Base-by-base conservation (phyloP, 2,888 invertebrate species). In the Steinernema scapterisci region DNA sequence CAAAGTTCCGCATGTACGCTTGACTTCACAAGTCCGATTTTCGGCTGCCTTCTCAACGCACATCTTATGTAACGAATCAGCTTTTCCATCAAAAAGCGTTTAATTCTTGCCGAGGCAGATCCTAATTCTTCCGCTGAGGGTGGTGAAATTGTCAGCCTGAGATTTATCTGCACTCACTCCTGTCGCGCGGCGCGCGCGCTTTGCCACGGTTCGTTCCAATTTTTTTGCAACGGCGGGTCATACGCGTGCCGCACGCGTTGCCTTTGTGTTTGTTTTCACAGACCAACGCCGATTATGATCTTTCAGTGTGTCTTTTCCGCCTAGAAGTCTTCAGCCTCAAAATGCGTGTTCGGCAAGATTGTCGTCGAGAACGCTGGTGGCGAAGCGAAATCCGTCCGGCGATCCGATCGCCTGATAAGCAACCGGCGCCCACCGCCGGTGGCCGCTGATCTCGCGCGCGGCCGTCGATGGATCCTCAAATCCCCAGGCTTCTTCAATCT, bases 141-240 rank as follows among this genome's bases (percentile, higher is more conserved):
- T n/a, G n/a, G 48, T 2, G 48, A n/a, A n/a, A 38, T 38, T 38
- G 38, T 38, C 38, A 38, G 38, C 38, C 48, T 13, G 13, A 54
- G 54, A 54, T 54, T 19, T 54, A 54, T 54, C 54, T 6, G 19
- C 16, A n/a, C 13, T 48, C 48, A 7, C 13, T 52, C 21, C 16
- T 63, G 63, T 31, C 16, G 11, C 63, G n/a, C n/a, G n/a, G n/a
- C n/a, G n/a, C n/a, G n/a, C n/a, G 16, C 63, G 63, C 21, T 2
- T 52, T 23, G 19, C 19, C 52, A 63, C 25, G 27, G 63, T 31
- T 31, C 63, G 63, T 31, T 63, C 63, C 31, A 63, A 54, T 63
- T 63, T 63, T n/a, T 63, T 63, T 63, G 63, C 63, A 63, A 63
- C 63, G 31, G 13, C 16, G 63, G 63, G 63, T 63, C 63, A 63